A percentile compares a stretch with the other conserved stretches of the same genome.
phyloP scores from a whole-genome alignment of 2,797 vertebrate genomes.

The Lacerta agilis region DNA sequence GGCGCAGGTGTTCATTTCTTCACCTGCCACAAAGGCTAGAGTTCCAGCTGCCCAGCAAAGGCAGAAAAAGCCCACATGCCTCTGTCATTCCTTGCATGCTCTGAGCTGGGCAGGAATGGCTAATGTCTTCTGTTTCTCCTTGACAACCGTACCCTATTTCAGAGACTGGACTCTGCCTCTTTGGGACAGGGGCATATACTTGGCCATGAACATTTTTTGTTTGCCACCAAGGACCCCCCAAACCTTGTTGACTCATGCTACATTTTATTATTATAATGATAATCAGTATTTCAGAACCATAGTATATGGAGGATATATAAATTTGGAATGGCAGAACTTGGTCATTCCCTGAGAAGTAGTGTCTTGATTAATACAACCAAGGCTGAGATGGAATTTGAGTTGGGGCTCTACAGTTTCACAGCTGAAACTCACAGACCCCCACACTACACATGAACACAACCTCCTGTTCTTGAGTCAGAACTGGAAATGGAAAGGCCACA shows the following conservation, averaged over 20 bases:
- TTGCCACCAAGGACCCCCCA: neutral
- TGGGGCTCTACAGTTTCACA: neutral
- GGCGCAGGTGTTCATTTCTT: too few relatives aligned
- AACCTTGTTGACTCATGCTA: neutral
- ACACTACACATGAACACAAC: neutral
- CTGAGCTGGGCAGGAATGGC: neutral
- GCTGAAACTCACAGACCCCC: neutral
- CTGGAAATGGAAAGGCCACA: neutral
- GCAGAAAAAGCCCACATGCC: neutral
- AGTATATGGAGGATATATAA: neutral
- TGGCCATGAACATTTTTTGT: neutral
- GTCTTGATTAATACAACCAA: neutral
- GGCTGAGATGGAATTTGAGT: neutral
- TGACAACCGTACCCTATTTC: neutral
- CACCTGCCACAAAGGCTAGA: too few relatives aligned
- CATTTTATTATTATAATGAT: neutral
- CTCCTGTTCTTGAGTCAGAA: neutral
- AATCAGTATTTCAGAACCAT: neutral
- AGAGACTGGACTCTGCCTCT: neutral
- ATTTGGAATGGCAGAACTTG: neutral
- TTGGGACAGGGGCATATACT: neutral
- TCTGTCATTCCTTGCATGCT: neutral
- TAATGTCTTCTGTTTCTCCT: neutral
- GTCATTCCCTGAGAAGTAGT: neutral
- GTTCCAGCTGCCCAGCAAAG: neutral